Base-by-base conservation (phyloP, 2,797 vertebrate genomes). In the Hydrocynus forskahlii region DNA sequence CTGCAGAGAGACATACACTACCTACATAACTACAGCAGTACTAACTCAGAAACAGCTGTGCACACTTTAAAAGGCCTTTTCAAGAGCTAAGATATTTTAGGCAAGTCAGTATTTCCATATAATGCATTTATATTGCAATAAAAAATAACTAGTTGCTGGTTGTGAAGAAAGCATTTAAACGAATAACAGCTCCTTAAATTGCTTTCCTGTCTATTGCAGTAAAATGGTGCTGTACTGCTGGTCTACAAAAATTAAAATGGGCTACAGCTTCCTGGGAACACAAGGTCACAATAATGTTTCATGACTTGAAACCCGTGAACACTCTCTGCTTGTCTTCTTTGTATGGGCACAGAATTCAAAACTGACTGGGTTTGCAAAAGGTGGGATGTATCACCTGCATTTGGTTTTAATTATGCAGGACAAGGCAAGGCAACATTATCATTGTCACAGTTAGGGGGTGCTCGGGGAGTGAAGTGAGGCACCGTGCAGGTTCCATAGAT, bases 271-370 rank as follows among this genome's bases (percentile, higher is more conserved):
- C 62, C 71, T 66, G 55, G 69, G 43, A 79, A 86, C 82, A 83
- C 76, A 82, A 3, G 14, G 82, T 81, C 81, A 72, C 78, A 76
- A 75, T 75, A 83, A 68, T 71, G 60, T 45, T 83, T 84, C 25
- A 40, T 82, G 76, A 83, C 83, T 64, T 84, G n/a, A n/a, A n/a
- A n/a, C 68, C 68, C 54, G 8, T 7, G 38, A 21, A 76, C 38
- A 57, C 57, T 72, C 75, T 71, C 16, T 79, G 40, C 52, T 38
- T 81, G 77, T 52, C 52, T 68, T 79, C 71, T 81, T 45, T 71
- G 43, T 74, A 48, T 75, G 70, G 62, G 72, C 38, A 67, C 50
- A 2, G 45, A 59, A 71, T 59, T 60, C 35, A 50, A 54, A 71
- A 60, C 25, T 57, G 19, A 23, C 72, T 5, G 25, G 6, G 43